Evolutionary conservation across 92 coral and sea anemone genomes (phyloP), one percentile per base, ranked within the genome.

Genomic region (Plumapathes pennacea): DNA sequence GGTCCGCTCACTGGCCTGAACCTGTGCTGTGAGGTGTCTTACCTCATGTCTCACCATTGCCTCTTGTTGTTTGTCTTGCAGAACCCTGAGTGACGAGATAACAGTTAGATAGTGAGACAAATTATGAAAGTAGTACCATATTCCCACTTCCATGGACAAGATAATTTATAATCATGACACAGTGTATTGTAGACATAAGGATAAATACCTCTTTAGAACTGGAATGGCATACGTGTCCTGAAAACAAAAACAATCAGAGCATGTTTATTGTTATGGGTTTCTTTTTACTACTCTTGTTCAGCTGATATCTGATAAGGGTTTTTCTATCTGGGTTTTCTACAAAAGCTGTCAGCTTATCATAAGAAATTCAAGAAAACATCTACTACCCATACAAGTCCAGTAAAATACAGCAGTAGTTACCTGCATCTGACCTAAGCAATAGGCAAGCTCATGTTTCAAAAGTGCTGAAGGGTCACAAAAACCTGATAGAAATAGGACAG

Each of bases 11-110:
- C n/a, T n/a, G n/a, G n/a, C n/a, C n/a, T n/a, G n/a, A n/a, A n/a
- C n/a, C n/a, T n/a, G n/a, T n/a, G 0, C 4, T 4, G 31, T 7
- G 0, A 1, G 1, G 4, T 7, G 3, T 10, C 15, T 13, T 77
- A 92, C 98, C 94, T 92, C 98, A 64, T 92, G 94, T 65, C 98
- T 72, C 53, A 88, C 98, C 98, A 92, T 92, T 32, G 98, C 83
- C 36, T 92, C 98, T 46, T 92, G 92, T 13, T 48, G 68, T 21
- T 59, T 88, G 71, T 92, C 96, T 64, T 84, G 59, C 24, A 92
- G 38, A 47, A 92, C 97, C 42, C 97, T 90, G 39, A 25, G 23
- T 46, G 62, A n/a, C 30, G 22, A 26, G 5, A n/a, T 44, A 10
- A 44, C 9, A 8, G 13, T 10, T 6, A 44, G 20, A 10, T 44